Conservation (phyloP, 2,113 vertebrate species). For the Channa argus region DNA sequence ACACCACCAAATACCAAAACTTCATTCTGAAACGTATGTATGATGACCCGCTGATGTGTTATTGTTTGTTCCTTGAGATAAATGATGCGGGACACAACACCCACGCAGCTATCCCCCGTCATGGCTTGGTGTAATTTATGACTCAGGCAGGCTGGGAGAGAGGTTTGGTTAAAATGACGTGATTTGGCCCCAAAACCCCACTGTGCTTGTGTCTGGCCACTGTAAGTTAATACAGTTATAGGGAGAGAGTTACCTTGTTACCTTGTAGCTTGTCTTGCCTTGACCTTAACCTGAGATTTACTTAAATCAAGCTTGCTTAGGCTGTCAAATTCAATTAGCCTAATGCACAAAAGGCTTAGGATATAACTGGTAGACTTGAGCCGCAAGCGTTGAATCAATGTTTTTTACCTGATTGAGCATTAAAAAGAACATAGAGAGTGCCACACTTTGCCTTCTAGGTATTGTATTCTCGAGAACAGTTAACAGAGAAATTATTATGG, state of each 20-base stretch:
- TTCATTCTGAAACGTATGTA: background rate
- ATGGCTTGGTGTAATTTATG: conserved; percentile 20
- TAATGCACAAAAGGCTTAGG: conserved; percentile 18
- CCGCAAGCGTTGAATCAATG: conserved; percentile 11
- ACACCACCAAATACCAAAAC: background rate
- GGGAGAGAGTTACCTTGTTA: conserved; percentile 51
- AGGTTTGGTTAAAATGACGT: conserved; percentile 43
- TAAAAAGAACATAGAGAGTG: background rate
- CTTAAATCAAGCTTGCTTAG: background rate
- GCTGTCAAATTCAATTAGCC: conserved; percentile 42
- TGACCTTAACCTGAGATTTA: conserved; percentile 39
- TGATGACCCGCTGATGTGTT: conserved; percentile 1
- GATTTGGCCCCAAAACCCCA: conserved; percentile 39
- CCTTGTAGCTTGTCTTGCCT: background rate
- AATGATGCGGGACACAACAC: conserved; percentile 23
- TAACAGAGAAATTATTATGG: no score
- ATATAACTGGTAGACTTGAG: conserved; percentile 24
- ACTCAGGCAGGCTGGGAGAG: background rate
- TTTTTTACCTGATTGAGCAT: conserved; percentile 10
- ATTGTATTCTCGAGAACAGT: background rate
- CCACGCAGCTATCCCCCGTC: conserved; percentile 29
- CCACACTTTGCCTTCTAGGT: background rate
- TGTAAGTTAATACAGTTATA: conserved; percentile 52
- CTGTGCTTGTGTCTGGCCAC: conserved; percentile 35
- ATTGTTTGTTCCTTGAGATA: conserved; percentile 20